phyloP scores from a whole-genome alignment of 1,140 invertebrate genomes.

The Aphidius ervi region DNA sequence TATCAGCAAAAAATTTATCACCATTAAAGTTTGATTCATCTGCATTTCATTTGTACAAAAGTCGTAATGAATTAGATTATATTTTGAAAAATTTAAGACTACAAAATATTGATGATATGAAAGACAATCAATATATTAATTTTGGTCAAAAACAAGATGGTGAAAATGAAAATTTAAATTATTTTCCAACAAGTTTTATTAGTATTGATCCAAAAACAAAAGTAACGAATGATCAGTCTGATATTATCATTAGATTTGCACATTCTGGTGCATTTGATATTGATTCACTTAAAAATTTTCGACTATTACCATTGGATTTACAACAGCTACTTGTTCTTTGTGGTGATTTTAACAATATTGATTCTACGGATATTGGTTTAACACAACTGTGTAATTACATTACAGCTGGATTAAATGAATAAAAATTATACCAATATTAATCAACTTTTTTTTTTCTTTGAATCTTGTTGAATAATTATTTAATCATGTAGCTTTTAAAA shows the following conservation, averaged over 20 bases:
- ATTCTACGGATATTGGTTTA: too few relatives aligned
- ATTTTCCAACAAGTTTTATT: constrained; percentile 22
- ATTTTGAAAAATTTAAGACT: constrained; percentile 31
- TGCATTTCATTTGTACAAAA: constrained; percentile 22
- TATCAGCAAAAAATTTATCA: constrained; percentile 30
- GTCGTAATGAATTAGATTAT: constrained; percentile 36
- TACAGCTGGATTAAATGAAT: too few relatives aligned
- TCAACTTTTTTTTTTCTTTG: too few relatives aligned
- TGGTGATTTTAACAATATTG: constrained; percentile 4
- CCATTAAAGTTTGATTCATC: constrained; percentile 28
- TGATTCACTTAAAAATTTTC: not conserved
- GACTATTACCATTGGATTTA: constrained; percentile 22
- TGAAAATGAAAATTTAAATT: constrained; percentile 23
- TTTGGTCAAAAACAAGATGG: constrained; percentile 35
- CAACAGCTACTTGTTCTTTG: constrained; percentile 31
- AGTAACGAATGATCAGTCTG: constrained; percentile 30
- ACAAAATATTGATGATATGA: constrained; percentile 29
- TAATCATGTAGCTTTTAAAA: too few relatives aligned
- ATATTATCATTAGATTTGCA: constrained; percentile 47
- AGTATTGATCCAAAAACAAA: constrained; percentile 24
- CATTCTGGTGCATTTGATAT: constrained; percentile 15
- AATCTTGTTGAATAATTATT: too few relatives aligned
- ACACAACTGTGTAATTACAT: too few relatives aligned
- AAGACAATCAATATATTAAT: constrained; percentile 46
- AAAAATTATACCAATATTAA: too few relatives aligned